Percentiles rank a stretch among this genome's conserved stretches.
Conservation (phyloP, 2,113 vertebrate species). For the Speoplatyrhinus poulsoni region DNA sequence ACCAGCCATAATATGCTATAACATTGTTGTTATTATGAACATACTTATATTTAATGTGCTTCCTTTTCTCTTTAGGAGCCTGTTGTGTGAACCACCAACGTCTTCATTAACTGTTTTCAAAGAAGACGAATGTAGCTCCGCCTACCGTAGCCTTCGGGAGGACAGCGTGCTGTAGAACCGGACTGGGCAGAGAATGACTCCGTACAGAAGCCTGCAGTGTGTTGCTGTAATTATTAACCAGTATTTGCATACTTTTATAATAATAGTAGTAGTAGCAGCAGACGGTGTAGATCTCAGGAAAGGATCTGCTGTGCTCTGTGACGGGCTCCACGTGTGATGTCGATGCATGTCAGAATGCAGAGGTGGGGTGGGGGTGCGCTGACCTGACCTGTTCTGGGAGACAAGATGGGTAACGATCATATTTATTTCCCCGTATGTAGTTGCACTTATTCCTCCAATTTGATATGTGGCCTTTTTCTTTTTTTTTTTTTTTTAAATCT, state of each 20-base stretch:
- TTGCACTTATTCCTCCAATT: constrained; percentile 61
- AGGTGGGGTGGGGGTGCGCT: too few relatives aligned
- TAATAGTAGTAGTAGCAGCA: constrained; percentile 28
- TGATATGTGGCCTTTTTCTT: constrained; percentile 53
- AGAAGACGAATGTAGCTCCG: too few relatives aligned
- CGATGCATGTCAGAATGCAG: too few relatives aligned
- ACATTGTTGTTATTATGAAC: not conserved
- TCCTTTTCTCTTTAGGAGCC: constrained; percentile 38
- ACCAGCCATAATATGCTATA: too few relatives aligned
- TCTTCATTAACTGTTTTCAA: not conserved
- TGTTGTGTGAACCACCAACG: constrained; percentile 31
- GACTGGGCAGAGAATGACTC: constrained; percentile 19
- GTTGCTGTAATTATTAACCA: constrained; percentile 27
- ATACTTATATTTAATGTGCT: not conserved
- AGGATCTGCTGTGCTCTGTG: too few relatives aligned
- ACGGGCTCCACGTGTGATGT: too few relatives aligned
- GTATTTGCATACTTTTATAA: constrained; percentile 39
- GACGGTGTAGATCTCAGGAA: constrained; percentile 32
- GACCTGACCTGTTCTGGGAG: not conserved
- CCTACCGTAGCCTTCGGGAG: not conserved
- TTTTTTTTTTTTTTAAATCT: constrained; percentile 39
- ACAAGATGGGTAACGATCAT: constrained; percentile 54
- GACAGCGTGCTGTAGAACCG: constrained; percentile 30
- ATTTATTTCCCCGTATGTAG: constrained; percentile 50
- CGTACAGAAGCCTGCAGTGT: constrained; percentile 14